phyloP scores from a whole-genome alignment of 2,888 invertebrate species.

The Watsonalla cultraria region DNA sequence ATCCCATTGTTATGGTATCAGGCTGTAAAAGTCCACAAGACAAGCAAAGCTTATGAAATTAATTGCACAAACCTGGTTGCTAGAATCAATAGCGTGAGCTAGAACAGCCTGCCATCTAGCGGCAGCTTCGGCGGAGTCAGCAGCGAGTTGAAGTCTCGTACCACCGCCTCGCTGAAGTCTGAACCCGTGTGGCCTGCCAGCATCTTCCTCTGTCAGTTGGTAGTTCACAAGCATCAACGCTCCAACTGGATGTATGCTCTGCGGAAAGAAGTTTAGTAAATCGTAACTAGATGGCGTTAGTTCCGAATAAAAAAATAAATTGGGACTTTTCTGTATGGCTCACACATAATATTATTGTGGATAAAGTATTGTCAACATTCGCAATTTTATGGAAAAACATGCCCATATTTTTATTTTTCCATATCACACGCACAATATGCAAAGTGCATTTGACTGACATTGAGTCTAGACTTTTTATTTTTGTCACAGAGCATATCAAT shows the following conservation, averaged over 20 bases:
- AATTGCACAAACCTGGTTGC: constrained; percentile 77
- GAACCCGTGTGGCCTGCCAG: constrained; percentile 84
- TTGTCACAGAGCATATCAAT: no score
- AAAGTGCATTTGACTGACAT: no score
- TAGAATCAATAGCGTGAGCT: constrained; percentile 86
- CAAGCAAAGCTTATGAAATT: neutral
- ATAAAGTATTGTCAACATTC: no score
- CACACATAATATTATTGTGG: no score
- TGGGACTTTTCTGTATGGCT: neutral
- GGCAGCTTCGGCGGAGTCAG: constrained; percentile 85
- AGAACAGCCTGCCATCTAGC: constrained; percentile 88
- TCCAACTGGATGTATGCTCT: constrained; percentile 93
- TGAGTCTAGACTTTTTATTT: no score
- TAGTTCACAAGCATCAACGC: constrained; percentile 93
- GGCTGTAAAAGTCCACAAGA: no score
- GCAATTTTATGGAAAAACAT: no score
- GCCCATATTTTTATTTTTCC: no score
- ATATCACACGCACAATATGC: no score
- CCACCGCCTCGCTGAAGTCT: constrained; percentile 84
- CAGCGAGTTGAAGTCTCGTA: constrained; percentile 87
- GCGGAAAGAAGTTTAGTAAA: constrained; percentile 16
- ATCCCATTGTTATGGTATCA: no score
- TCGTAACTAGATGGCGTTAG: constrained; percentile 20
- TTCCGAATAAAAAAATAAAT: neutral
- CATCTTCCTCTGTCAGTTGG: constrained; percentile 83